Evolutionary conservation across 2,113 vertebrate genomes (phyloP).

Genomic region (Aegithalos caudatus): DNA sequence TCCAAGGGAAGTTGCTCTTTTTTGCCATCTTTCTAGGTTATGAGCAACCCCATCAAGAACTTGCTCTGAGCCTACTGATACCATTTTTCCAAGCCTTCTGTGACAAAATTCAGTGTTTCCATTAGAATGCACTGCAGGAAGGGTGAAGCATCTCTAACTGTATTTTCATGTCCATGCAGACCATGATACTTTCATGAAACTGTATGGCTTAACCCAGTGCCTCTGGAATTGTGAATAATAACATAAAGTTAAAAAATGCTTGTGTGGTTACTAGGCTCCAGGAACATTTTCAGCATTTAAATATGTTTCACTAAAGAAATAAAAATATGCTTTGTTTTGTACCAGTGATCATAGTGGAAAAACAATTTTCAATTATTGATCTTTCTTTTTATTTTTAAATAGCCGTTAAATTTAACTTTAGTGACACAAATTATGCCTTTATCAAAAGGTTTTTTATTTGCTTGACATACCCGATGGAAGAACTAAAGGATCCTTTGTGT

Average conservation of each 20-base stretch:
- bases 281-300: neutral
- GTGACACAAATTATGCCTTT: neutral
- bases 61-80: neutral
- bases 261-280: neutral
- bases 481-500: constrained; percentile 54
- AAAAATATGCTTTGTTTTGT: neutral
- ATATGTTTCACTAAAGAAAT: neutral
- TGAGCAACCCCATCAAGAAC: neutral
- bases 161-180: neutral
- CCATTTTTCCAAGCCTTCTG: neutral
- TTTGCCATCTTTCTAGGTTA: neutral
- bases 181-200: neutral
- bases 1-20: neutral
- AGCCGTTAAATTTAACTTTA: neutral
- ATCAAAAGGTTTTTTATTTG: neutral
- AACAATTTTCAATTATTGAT: neutral
- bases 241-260: neutral
- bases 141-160: neutral
- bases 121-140: neutral
- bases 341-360: neutral
- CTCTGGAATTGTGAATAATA: neutral
- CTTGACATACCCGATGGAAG: constrained; percentile 57
- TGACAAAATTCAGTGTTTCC: neutral
- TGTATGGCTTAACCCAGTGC: neutral
- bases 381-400: neutral